Evolutionary conservation across 2,888 invertebrate genomes (phyloP).

Genomic region (Leptinotarsa peninsularis): DNA sequence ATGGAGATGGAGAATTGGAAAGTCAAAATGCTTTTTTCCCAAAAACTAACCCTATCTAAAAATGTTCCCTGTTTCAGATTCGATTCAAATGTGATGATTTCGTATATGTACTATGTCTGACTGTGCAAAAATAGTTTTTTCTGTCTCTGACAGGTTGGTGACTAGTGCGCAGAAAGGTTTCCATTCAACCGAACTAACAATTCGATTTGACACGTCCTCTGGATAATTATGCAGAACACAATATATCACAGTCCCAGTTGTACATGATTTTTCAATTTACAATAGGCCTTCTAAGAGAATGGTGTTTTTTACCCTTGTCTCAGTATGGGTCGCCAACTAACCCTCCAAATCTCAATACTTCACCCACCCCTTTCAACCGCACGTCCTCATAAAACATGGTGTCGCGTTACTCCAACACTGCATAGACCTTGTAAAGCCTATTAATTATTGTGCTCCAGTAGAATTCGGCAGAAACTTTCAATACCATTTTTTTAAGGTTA

Average conservation of each 20-base stretch:
- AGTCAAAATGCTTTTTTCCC: too few species aligned
- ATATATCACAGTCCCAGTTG: slow-evolving; percentile 36
- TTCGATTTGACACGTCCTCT: slow-evolving; percentile 29
- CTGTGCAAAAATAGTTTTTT: not conserved
- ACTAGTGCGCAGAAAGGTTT: not conserved
- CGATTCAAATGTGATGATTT: not conserved
- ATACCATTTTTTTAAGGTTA: not conserved
- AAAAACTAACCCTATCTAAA: not conserved
- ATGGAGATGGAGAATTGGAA: not conserved
- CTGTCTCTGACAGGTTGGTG: not conserved
- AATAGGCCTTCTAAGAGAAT: slow-evolving; percentile 37
- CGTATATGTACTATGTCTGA: too few species aligned
- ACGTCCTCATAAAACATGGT: slow-evolving; percentile 42
- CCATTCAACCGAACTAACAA: slow-evolving; percentile 14
- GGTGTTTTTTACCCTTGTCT: slow-evolving; percentile 37
- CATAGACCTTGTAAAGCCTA: slow-evolving; percentile 35
- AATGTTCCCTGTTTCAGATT: not conserved
- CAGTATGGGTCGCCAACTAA: slow-evolving; percentile 27
- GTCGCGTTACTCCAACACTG: slow-evolving; percentile 42
- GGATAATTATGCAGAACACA: slow-evolving; percentile 37
- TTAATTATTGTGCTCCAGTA: slow-evolving; percentile 36
- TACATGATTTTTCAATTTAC: slow-evolving; percentile 43
- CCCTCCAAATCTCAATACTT: slow-evolving; percentile 35
- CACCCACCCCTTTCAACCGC: slow-evolving; percentile 37
- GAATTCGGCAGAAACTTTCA: not conserved